These are phyloP conservation scores for Misgurnus anguillicaudatus DNA, from an alignment of 2,113 vertebrate genomes.

Conservation along the genomic window DNA sequence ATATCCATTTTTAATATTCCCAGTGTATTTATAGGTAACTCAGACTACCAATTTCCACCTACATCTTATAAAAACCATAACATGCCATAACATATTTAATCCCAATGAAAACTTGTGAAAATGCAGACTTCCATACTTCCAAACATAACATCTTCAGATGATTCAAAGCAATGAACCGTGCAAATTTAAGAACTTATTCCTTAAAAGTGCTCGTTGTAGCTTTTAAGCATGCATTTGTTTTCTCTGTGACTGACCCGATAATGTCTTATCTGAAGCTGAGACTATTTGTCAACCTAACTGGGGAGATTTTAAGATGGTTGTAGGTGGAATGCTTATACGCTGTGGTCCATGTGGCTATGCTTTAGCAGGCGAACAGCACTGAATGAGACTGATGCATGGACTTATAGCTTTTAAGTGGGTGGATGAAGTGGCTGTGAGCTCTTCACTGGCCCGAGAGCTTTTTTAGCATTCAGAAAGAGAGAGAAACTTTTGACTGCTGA, in stretches of 20 bases:
- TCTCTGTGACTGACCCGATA: too few species aligned
- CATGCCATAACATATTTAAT: neutral
- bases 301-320: conserved; percentile 10
- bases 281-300: too few species aligned
- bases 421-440: conserved; percentile 40
- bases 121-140: neutral
- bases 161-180: neutral
- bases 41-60: neutral
- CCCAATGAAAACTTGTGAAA: neutral
- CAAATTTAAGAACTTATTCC: neutral
- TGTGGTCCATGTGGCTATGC: conserved; percentile 6
- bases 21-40: neutral
- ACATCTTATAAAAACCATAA: neutral
- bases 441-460: conserved; percentile 43
- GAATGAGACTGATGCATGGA: conserved; percentile 47
- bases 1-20: neutral
- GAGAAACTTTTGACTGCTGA: conserved; percentile 24
- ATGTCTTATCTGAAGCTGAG: too few species aligned
- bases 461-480: conserved; percentile 47
- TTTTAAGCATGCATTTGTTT: too few species aligned
- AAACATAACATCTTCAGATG: neutral
- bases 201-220: too few species aligned
- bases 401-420: conserved; percentile 44
- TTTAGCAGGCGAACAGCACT: conserved; percentile 24
- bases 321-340: neutral